These are phyloP conservation scores for Nesoenas mayeri DNA, from an alignment of 2,113 vertebrate species.

Conservation along the genomic window DNA sequence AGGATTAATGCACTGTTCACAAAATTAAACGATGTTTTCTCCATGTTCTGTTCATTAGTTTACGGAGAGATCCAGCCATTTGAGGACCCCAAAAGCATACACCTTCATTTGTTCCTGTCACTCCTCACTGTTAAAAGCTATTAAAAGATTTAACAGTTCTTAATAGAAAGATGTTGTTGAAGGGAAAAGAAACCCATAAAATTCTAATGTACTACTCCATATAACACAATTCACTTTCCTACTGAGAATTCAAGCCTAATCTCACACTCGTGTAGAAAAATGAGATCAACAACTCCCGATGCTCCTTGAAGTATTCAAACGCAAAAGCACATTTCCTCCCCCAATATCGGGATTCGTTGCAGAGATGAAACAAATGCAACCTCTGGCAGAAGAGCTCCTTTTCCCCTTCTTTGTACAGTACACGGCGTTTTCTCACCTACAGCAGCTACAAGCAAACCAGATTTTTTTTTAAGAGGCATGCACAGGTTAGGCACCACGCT, in stretches of 20 bases:
- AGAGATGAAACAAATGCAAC: not conserved
- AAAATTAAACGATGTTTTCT: not conserved
- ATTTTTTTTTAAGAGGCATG: not conserved
- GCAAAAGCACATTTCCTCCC: not conserved
- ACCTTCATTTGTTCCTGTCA: slow-evolving; percentile 14
- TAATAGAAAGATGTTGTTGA: slow-evolving; percentile 48
- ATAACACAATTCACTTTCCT: slow-evolving; percentile 27
- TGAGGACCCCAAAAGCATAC: not conserved
- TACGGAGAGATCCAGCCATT: slow-evolving; percentile 12
- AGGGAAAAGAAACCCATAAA: slow-evolving; percentile 46
- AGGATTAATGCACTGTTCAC: slow-evolving; percentile 7
- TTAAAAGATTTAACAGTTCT: slow-evolving; percentile 54
- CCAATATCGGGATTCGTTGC: not conserved
- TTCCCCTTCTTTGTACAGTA: not conserved
- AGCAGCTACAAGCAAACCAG: not conserved
- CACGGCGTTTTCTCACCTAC: not conserved
- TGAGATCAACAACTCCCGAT: slow-evolving; percentile 15
- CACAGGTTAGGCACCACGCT: not conserved
- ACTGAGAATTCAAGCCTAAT: slow-evolving; percentile 33
- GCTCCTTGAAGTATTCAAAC: not conserved
- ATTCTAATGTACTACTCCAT: slow-evolving; percentile 34
- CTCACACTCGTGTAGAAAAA: slow-evolving; percentile 48
- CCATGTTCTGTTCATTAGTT: not conserved
- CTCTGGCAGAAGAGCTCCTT: not conserved
- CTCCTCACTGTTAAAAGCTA: slow-evolving; percentile 1